Base-by-base conservation (phyloP, 2,113 vertebrate species). In the Cololabis saira region DNA sequence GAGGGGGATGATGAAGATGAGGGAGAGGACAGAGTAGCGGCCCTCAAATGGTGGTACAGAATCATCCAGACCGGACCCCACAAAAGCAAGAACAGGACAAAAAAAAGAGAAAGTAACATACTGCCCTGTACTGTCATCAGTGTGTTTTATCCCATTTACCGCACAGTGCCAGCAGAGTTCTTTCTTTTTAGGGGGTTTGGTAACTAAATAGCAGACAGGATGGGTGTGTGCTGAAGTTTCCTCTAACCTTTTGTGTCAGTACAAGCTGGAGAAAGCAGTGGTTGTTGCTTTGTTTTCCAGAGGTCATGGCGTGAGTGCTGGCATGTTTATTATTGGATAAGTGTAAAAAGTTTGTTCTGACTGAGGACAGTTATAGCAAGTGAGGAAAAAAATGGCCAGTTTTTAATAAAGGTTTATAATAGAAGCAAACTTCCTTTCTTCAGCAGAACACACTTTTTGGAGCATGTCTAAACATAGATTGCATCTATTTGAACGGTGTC, bases 181-280 rank as follows among this genome's bases (percentile, higher is more conserved):
- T 85, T 16, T 41, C 17, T 42, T 19, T 41, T 42, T 30, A 24
- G 9, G 48, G 56, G 76, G 80, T 85, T 87, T 77, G 48, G 76
- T 71, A 65, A 75, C 65, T 54, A 81, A 89, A 69, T 71, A 80
- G 83, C 75, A 69, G 71, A 50, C 81, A 86, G 89, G 89, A 91
- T 91, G 89, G 87, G 89, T 69, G 86, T 89, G 81, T 69, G 74
- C 64, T 67, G 80, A 86, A 84, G 83, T 91, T 89, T 93, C 90
- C 91, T 87, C 85, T 82, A 84, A 91, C 90, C 85, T 91, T 88
- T 91, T 89, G 77, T 75, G 62, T 82, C 65, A 49, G 49, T 47
- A 10, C 53, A 50, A 64, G 45, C 42, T 21, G 49, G 30, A 61
- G 69, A 78, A 76, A 84, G 75, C 70, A 19, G 41, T 74, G 71